phyloP scores from a whole-genome alignment of 2,888 invertebrate genomes.

The Orthonychiurus folsomi region DNA sequence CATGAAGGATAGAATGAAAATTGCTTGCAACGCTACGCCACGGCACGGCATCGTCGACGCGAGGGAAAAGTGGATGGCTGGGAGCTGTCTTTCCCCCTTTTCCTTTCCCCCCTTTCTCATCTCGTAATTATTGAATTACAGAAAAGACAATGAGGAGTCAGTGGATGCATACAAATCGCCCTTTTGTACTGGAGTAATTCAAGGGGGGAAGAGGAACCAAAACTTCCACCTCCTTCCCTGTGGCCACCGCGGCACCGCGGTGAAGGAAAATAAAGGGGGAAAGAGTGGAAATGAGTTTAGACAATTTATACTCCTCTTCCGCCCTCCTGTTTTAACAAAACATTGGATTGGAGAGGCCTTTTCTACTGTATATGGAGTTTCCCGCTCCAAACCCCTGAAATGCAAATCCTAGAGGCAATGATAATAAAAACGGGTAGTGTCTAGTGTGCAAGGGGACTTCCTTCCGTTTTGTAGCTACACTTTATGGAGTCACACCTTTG shows the following conservation, averaged over 20 bases:
- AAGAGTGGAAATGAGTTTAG: background rate
- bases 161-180: slow-evolving; percentile 35
- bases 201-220: too few relatives aligned
- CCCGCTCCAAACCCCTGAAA: too few relatives aligned
- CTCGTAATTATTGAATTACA: slow-evolving; percentile 36
- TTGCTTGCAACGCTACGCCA: too few relatives aligned
- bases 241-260: background rate
- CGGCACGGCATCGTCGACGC: too few relatives aligned
- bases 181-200: slow-evolving; percentile 16
- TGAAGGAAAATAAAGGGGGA: slow-evolving; percentile 6
- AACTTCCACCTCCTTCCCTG: background rate
- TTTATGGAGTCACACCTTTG: too few relatives aligned
- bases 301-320: slow-evolving; percentile 6
- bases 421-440: too few relatives aligned
- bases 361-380: too few relatives aligned
- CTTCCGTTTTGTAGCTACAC: too few relatives aligned
- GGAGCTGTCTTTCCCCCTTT: background rate
- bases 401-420: background rate
- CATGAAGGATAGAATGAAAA: too few relatives aligned
- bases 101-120: background rate
- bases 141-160: slow-evolving; percentile 33
- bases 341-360: background rate
- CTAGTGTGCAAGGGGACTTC: too few relatives aligned
- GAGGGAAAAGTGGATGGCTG: too few relatives aligned
- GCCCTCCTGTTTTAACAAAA: background rate